These are phyloP conservation scores for Dipus sagitta DNA, from an alignment of 2,797 vertebrate species.

Conservation along the genomic window DNA sequence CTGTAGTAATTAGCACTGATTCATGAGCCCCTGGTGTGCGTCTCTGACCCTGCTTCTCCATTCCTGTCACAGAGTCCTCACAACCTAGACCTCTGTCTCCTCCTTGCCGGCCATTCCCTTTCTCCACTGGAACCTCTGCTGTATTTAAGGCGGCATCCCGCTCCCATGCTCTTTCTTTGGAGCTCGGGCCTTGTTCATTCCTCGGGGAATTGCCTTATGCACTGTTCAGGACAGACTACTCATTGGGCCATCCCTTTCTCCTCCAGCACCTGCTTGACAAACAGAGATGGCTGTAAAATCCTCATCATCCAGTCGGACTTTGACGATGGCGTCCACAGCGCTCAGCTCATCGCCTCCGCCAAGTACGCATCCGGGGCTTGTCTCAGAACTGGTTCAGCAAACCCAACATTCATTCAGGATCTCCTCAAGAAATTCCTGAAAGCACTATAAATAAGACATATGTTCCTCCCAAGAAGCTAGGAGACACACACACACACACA, in stretches of 20 bases:
- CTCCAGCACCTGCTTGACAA: slow-evolving; percentile 89
- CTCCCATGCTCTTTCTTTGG: accelerated
- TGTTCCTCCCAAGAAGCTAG: not conserved
- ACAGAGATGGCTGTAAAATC: slow-evolving; percentile 87
- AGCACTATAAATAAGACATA: not conserved
- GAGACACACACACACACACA: not conserved
- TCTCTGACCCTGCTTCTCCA: not conserved
- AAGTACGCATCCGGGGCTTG: slow-evolving; percentile 40
- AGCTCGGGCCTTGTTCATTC: accelerated
- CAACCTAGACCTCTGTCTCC: not conserved
- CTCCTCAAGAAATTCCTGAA: not conserved
- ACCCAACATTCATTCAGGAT: too few species aligned
- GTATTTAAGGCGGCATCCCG: not conserved
- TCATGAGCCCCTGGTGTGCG: accelerated
- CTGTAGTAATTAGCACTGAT: not conserved
- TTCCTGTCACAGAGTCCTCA: not conserved
- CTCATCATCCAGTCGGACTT: slow-evolving; percentile 97
- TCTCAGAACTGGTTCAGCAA: not conserved
- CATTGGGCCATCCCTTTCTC: slow-evolving; percentile 6
- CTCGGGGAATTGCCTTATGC: not conserved
- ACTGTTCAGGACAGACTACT: not conserved
- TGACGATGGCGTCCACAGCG: slow-evolving; percentile 83
- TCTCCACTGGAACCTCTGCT: accelerated
- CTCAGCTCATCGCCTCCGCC: slow-evolving; percentile 89
- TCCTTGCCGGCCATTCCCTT: not conserved